Base-by-base conservation (phyloP, 2,113 vertebrate genomes). In the Brachypteracias leptosomus region DNA sequence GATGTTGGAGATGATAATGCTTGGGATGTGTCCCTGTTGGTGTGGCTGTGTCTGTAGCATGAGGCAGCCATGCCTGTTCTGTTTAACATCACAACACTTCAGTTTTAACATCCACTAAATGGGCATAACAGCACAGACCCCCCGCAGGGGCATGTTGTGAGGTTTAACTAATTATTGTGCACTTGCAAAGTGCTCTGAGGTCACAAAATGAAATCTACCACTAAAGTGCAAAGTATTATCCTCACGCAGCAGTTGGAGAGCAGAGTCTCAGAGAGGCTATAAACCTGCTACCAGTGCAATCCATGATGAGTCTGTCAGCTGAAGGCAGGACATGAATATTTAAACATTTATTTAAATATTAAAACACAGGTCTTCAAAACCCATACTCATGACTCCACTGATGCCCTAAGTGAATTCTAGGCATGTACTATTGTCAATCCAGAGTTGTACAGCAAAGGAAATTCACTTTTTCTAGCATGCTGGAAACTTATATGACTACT, bases 281-380 rank as follows among this genome's bases (percentile, higher is more conserved):
- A 67, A 55, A 55, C 63, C 47, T 81, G 33, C 65, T 72, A 80
- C 42, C 17, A 33, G n/a, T 31, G 8, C 10, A 7, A 86, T 55
- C 52, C 76, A 81, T 78, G 57, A 75, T 51, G 25, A 11, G 20
- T 49, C 63, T 89, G 44, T 71, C 52, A 76, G 28, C 42, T 51
- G 28, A 80, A 76, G 58, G 58, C 91, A 82, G 33, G 55, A 63
- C 16, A 77, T 57, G 42, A 94, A 93, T 89, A 36, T 90, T 92
- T 93, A 91, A 89, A 74, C 5, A 25, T 80, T 88, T 92, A 75
- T 88, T 91, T 76, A 91, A 90, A 90, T 59, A 85, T 94, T 93
- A 59, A 93, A 74, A 25, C 7, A 26, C 6, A 38, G 24, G 51
- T 78, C 61, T 85, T 87, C 49, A 86, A 88, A 87, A 68, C 17